Conservation (phyloP, 2,113 vertebrate species). For the Hirundichthys speculiger region DNA sequence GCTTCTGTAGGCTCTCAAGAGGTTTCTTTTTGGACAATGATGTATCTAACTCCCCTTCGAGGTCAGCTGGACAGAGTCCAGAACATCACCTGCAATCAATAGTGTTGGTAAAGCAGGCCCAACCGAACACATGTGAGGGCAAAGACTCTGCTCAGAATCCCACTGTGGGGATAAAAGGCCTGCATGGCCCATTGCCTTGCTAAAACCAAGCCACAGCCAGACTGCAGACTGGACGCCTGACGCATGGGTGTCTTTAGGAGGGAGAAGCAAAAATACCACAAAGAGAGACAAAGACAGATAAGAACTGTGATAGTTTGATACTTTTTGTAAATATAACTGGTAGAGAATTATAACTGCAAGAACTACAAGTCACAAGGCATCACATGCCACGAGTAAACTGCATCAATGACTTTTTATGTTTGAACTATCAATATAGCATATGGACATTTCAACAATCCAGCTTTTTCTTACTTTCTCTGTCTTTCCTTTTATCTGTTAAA, state of each 20-base stretch:
- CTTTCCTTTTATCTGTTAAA: not conserved
- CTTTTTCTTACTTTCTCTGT: not conserved
- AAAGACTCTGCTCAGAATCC: slow-evolving; percentile 74
- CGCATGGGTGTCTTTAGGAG: slow-evolving; percentile 45
- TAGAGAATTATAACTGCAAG: too few relatives aligned
- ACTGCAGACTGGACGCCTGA: slow-evolving; percentile 49
- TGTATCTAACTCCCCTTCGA: slow-evolving; percentile 79
- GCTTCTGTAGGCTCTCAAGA: slow-evolving; percentile 72
- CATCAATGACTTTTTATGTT: too few relatives aligned
- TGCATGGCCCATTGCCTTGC: slow-evolving; percentile 80
- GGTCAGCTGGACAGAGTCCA: slow-evolving; percentile 82
- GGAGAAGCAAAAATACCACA: slow-evolving; percentile 18
- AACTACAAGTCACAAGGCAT: too few relatives aligned
- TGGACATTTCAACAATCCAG: not conserved
- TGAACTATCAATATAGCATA: too few relatives aligned
- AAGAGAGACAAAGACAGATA: slow-evolving; percentile 12
- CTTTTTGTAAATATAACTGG: too few relatives aligned
- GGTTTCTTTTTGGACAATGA: slow-evolving; percentile 80
- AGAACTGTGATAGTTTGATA: too few relatives aligned
- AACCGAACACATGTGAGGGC: slow-evolving; percentile 71
- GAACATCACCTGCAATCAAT: slow-evolving; percentile 84
- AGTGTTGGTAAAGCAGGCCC: slow-evolving; percentile 83
- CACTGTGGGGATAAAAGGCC: slow-evolving; percentile 69
- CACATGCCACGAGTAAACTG: too few relatives aligned
- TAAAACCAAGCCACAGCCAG: slow-evolving; percentile 76